These are phyloP conservation scores for Cryptocephalus moraei DNA, from an alignment of 2,888 invertebrate genomes.

Conservation along the genomic window DNA sequence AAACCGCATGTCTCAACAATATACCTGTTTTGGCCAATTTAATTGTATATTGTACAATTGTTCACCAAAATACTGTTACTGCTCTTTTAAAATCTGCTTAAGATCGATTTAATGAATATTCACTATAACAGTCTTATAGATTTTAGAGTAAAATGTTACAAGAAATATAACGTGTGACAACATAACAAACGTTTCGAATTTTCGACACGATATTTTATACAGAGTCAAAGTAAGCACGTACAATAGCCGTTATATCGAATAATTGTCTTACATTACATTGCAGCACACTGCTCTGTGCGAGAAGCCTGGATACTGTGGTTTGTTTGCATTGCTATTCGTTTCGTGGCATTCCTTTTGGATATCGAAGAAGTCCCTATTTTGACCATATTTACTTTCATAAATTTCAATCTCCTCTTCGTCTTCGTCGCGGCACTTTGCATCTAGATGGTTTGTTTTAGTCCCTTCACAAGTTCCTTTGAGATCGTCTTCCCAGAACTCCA, in stretches of 20 bases:
- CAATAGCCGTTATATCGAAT: too few relatives aligned
- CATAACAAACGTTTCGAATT: not conserved
- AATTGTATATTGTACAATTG: too few relatives aligned
- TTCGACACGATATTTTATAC: too few relatives aligned
- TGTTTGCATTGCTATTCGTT: constrained; percentile 12
- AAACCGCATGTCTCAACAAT: too few relatives aligned
- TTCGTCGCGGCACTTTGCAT: constrained; percentile 9
- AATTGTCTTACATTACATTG: constrained; percentile 31
- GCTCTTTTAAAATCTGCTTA: too few relatives aligned
- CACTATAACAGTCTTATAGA: not conserved
- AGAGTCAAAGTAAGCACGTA: not conserved
- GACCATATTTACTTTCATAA: constrained; percentile 37
- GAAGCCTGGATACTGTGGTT: constrained; percentile 27
- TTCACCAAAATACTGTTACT: too few relatives aligned
- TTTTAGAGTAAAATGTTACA: not conserved
- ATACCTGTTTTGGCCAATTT: too few relatives aligned
- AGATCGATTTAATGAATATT: not conserved
- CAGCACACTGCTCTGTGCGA: constrained; percentile 37
- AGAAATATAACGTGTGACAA: not conserved
- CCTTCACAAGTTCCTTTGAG: constrained; percentile 6
- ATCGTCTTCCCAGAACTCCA: constrained; percentile 40
- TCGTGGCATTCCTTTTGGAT: constrained; percentile 26
- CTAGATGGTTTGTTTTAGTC: not conserved
- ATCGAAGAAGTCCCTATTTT: constrained; percentile 32
- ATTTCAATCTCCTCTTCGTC: constrained; percentile 26